phyloP scores from a whole-genome alignment of 2,797 vertebrate genomes.

The Taenioides sp. region DNA sequence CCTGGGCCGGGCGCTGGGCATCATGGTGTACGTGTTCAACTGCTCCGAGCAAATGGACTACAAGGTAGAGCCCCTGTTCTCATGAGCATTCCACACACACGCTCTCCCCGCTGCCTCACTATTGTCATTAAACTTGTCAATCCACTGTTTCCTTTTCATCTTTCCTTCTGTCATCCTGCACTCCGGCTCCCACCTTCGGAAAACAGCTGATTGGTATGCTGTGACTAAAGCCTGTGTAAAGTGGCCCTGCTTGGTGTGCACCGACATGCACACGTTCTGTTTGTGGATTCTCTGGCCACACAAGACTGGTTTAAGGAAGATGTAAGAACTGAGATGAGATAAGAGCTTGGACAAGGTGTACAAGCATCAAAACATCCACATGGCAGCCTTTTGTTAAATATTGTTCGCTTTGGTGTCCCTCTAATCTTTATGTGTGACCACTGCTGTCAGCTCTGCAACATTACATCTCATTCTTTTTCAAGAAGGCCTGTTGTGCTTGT shows the following conservation, averaged over 20 bases:
- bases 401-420: too few relatives aligned
- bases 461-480: too few relatives aligned
- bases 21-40: slow-evolving; percentile 98
- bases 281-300: background rate
- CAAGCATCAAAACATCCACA: too few relatives aligned
- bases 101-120: slow-evolving; percentile 36
- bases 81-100: slow-evolving; percentile 31
- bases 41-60: slow-evolving; percentile 99
- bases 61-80: slow-evolving; percentile 79
- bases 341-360: too few relatives aligned
- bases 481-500: too few relatives aligned
- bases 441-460: too few relatives aligned
- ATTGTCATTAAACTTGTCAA: slow-evolving; percentile 51
- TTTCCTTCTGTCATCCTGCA: slow-evolving; percentile 38
- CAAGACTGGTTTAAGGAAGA: slow-evolving; percentile 3
- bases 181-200: slow-evolving; percentile 28
- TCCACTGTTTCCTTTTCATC: slow-evolving; percentile 42
- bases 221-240: slow-evolving; percentile 52
- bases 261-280: slow-evolving; percentile 15
- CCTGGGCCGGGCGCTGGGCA: slow-evolving; percentile 90
- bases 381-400: too few relatives aligned
- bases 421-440: too few relatives aligned
- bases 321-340: slow-evolving; percentile 12
- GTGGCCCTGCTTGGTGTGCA: slow-evolving; percentile 22
- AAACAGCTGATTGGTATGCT: slow-evolving; percentile 56